These are phyloP conservation scores for Anagyrus pseudococci DNA, from an alignment of 2,888 invertebrate species.

Conservation along the genomic window DNA sequence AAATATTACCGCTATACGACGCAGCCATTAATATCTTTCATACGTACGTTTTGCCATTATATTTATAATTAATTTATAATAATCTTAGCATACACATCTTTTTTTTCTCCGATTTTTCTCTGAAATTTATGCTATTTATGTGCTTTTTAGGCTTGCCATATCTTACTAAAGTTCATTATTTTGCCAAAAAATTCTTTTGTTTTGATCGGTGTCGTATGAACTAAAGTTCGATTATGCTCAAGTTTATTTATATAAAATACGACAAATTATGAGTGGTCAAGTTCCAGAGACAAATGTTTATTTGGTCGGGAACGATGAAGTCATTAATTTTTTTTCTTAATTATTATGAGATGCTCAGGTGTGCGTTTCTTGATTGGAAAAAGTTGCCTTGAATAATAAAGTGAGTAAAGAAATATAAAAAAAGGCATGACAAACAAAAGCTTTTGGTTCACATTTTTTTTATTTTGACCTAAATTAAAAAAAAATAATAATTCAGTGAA, in stretches of 20 bases:
- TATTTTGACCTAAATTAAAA: slow-evolving; percentile 14
- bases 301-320: slow-evolving; percentile 25
- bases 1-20: slow-evolving; percentile 36
- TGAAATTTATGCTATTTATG: slow-evolving; percentile 36
- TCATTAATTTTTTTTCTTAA: slow-evolving; percentile 9
- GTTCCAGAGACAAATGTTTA: slow-evolving; percentile 18
- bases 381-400: slow-evolving; percentile 6
- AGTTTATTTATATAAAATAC: slow-evolving; percentile 41
- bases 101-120: slow-evolving; percentile 17
- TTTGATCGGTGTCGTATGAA: slow-evolving; percentile 22
- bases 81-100: slow-evolving; percentile 31
- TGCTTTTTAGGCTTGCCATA: slow-evolving; percentile 42
- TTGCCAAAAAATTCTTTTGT: slow-evolving; percentile 32
- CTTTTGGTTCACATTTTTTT: slow-evolving; percentile 23
- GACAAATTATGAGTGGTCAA: slow-evolving; percentile 45
- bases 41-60: slow-evolving; percentile 16
- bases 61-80: slow-evolving; percentile 33
- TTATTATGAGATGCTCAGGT: no score
- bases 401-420: slow-evolving; percentile 12
- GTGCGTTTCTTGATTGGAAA: slow-evolving; percentile 30
- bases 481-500: slow-evolving; percentile 29
- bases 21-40: slow-evolving; percentile 3
- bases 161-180: slow-evolving; percentile 30
- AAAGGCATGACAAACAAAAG: slow-evolving; percentile 13
- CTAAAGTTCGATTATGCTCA: slow-evolving; percentile 25